Evolutionary conservation across 2,113 vertebrate genomes (phyloP).

Genomic region (Parotia lawesii): DNA sequence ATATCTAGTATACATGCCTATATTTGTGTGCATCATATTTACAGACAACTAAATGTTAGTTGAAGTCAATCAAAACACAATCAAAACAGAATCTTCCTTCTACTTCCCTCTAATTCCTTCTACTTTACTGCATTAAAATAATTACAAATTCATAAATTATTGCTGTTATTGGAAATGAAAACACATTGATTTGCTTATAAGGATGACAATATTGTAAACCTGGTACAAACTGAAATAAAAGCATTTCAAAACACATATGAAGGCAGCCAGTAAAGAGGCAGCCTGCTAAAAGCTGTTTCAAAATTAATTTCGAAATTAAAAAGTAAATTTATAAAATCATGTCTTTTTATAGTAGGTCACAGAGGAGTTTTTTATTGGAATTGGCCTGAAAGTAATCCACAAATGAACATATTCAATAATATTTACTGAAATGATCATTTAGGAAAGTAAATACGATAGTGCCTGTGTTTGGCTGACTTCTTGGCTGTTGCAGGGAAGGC

Average conservation of each 20-base stretch:
- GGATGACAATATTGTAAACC: not conserved
- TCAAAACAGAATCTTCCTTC: not conserved
- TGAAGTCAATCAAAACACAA: not conserved
- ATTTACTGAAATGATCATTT: slow-evolving; percentile 6
- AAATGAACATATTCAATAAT: slow-evolving; percentile 23
- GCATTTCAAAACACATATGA: not conserved
- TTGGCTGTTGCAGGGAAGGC: not conserved
- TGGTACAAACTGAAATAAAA: not conserved
- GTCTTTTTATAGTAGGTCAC: not conserved
- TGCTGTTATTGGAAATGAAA: not conserved
- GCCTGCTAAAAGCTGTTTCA: not conserved
- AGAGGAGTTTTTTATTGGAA: not conserved
- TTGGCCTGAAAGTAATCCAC: slow-evolving; percentile 33
- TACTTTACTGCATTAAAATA: not conserved
- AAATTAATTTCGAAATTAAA: not conserved
- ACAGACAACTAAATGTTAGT: not conserved
- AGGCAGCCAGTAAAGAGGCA: not conserved
- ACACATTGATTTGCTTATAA: not conserved
- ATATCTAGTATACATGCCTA: not conserved
- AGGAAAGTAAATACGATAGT: not conserved
- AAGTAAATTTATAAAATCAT: not conserved
- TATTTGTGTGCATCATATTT: not conserved
- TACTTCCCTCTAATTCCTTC: not conserved
- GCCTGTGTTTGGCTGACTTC: not conserved
- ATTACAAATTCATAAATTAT: not conserved